Evolutionary conservation across 2,797 vertebrate genomes (phyloP), one percentile per base, ranked within the genome.

Genomic region (Scarus forsteni): DNA sequence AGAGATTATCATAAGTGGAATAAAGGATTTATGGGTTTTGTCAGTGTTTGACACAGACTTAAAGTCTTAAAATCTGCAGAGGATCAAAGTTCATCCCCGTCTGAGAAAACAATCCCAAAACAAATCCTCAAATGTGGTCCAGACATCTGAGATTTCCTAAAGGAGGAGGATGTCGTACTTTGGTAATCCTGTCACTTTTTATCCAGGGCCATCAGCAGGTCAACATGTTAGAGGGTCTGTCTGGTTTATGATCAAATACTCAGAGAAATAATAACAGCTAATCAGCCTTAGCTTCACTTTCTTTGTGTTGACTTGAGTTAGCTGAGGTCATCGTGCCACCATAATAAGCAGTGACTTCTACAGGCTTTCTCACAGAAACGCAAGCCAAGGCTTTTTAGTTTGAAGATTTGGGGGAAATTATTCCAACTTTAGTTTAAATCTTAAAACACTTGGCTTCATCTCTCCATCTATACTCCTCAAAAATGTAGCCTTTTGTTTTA

Each of bases 1-100:
- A 15, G 7, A 54, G 52, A 38, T 54, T 54, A 39, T 54, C 12
- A 51, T 51, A 51, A 51, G 19, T 51, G 50, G 50, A 51, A 51
- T 54, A 54, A 54, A 54, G 15, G 36, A 38, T 38, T 53, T 35
- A 36, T 53, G 51, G 51, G 51, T 35, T 53, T 53, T 53, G 51
- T 53, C 51, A 53, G 34, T 53, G 6, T 36, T 53, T 36, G 14
- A 36, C 34, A 15, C 7, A 8, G 51, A 51, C 12, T 34, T 51
- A 10, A 53, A 38, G 14, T 36, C 51, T 36, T 53, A 9, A 53
- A 53, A 53, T 53, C 51, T 53, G 34, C 34, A 36, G 34, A 34
- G 35, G 52, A 10, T 54, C 52, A 54, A 54, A 54, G 34, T 38
- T 53, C 51, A 53, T 12, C n/a, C 52, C 38, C n/a, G 34, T 8